Evolutionary conservation across 2,797 vertebrate species (phyloP).

Genomic region (Sibirionetta formosa): DNA sequence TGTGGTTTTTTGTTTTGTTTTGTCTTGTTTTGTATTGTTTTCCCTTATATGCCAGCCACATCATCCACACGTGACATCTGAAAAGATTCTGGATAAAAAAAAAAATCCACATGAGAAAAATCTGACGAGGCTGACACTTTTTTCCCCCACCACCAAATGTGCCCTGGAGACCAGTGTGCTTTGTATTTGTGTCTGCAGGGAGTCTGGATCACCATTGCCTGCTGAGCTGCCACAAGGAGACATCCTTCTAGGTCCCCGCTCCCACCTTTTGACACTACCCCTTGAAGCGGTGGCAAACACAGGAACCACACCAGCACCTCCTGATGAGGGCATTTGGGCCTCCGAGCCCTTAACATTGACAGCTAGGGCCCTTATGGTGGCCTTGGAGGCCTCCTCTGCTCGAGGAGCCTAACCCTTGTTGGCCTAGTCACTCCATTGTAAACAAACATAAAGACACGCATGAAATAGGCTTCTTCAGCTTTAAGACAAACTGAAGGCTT

Average conservation of each 20-base stretch:
- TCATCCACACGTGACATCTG: neutral
- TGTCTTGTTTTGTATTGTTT: neutral
- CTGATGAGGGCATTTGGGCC: neutral
- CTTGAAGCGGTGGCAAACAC: neutral
- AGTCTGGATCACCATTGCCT: neutral
- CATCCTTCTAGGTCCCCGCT: neutral
- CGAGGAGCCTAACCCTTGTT: rapidly evolving
- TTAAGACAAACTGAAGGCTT: neutral
- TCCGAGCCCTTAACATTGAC: neutral
- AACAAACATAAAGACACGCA: rapidly evolving
- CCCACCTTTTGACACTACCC: rapidly evolving
- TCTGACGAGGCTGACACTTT: neutral
- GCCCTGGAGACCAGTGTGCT: neutral
- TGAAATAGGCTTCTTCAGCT: neutral
- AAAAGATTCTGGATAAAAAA: neutral
- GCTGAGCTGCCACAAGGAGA: neutral
- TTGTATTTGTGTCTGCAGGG: neutral
- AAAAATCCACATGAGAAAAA: neutral
- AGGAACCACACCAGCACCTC: neutral
- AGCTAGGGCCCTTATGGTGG: neutral
- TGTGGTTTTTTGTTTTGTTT: too few relatives aligned
- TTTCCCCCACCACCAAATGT: neutral
- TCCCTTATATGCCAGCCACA: neutral
- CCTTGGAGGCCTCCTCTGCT: neutral
- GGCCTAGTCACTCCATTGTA: neutral